phyloP scores from a whole-genome alignment of 2,113 vertebrate genomes.

The Dinomys branickii region DNA sequence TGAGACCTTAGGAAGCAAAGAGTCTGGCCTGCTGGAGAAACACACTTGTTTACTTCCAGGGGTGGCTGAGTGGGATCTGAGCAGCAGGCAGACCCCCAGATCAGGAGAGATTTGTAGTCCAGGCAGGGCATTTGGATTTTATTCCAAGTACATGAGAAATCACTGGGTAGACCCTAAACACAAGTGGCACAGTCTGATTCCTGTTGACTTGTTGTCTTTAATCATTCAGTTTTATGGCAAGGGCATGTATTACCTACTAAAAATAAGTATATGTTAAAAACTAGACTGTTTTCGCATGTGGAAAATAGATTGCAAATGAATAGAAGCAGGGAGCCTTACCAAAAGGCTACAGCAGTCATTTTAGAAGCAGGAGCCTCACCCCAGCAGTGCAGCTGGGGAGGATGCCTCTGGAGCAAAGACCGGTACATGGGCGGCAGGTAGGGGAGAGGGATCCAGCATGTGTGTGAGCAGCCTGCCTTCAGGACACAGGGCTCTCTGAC shows the following conservation, averaged over 20 bases:
- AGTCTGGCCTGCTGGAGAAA: not conserved
- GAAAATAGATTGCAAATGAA: not conserved
- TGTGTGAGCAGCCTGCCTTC: not conserved
- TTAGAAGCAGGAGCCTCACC: not conserved
- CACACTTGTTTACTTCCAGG: too few species aligned
- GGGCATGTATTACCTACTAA: not conserved
- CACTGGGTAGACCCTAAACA: not conserved
- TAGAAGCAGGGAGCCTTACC: not conserved
- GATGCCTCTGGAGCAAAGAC: not conserved
- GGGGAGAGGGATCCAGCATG: too few species aligned
- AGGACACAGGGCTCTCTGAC: not conserved
- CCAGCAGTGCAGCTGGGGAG: accelerated
- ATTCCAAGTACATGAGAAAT: not conserved
- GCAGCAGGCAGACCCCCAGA: not conserved
- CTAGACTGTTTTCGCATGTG: not conserved
- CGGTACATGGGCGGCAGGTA: not conserved
- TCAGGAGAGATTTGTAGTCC: not conserved
- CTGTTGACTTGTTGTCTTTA: not conserved
- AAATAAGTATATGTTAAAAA: slow-evolving; percentile 34
- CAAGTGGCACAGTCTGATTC: not conserved
- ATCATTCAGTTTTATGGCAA: not conserved
- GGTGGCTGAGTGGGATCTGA: not conserved
- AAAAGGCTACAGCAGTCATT: not conserved
- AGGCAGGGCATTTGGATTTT: not conserved
- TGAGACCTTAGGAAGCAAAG: not conserved